Percentiles rank a stretch among this genome's conserved stretches.
Evolutionary conservation across 2,797 vertebrate species (phyloP).

Genomic region (Lagodon rhomboides): DNA sequence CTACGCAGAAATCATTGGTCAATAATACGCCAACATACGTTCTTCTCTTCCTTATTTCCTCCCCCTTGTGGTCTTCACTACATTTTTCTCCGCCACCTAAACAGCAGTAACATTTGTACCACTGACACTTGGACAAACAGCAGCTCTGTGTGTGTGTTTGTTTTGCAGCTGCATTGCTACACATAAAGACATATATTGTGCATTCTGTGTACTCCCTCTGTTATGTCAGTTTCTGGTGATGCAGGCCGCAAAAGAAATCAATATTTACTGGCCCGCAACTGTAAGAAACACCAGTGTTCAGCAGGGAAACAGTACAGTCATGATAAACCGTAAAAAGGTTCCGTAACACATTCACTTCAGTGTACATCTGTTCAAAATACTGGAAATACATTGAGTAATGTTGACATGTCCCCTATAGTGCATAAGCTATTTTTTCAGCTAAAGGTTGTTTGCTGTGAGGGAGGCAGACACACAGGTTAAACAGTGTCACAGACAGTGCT

Average conservation of each 20-base stretch:
- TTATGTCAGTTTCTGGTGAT: slow-evolving; percentile 9
- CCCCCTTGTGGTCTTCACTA: neutral
- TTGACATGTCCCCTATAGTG: neutral
- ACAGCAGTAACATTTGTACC: neutral
- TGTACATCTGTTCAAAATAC: too few relatives aligned
- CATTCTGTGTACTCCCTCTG: neutral
- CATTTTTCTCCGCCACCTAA: neutral
- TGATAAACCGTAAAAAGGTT: neutral
- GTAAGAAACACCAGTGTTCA: slow-evolving; percentile 4
- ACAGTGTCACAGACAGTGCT: slow-evolving; percentile 14
- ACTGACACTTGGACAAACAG: neutral
- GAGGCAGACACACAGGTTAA: slow-evolving; percentile 5
- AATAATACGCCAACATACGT: neutral
- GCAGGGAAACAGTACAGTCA: neutral
- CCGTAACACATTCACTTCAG: neutral
- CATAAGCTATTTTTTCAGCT: neutral
- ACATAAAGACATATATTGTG: neutral
- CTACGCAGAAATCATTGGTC: neutral
- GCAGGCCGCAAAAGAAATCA: slow-evolving; percentile 2
- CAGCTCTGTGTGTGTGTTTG: neutral
- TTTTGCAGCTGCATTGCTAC: slow-evolving; percentile 1
- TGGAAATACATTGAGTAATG: neutral
- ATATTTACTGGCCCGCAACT: slow-evolving; percentile 4
- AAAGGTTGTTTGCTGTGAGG: slow-evolving; percentile 24
- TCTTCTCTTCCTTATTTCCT: neutral